Base-by-base conservation (phyloP, 1,140 invertebrate genomes). In the Ceratina calcarata region DNA sequence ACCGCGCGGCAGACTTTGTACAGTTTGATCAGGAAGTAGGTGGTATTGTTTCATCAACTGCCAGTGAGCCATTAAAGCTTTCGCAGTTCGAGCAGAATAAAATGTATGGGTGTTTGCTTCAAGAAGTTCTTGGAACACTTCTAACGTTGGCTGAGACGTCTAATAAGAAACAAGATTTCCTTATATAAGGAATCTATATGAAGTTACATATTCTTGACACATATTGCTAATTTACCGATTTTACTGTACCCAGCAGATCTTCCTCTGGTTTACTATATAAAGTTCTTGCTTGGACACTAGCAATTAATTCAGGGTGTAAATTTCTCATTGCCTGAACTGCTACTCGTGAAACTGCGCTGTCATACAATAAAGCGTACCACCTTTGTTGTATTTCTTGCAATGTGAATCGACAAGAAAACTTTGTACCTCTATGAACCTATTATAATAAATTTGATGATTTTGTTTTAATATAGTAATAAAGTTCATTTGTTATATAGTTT, bases 391-490 rank as follows among this genome's bases (percentile, higher is more conserved):
- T 95, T 91, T 99, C 98, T 91, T 97, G 96, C 16, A 99, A 92
- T 0, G 98, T 98, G 90, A 99, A 99, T 81, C 97, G 96, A 90
- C 98, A 99, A 0, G 98, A 98, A 93, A 99, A 99, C 91, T 99
- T 99, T 4, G 98, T 96, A 27, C 98, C 98, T 82, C 97, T 94
- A 90, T 99, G 97, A 10, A 99, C 98, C 87, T 98, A 15, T 24
- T 18, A 15, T 3, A 80, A 61, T 66, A 32, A 22, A 3, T 45
- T 45, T 7, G 0, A 45, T 10, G 37, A 24, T 69, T 13, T 69
- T 55, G 32, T 69, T 69, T 32, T 32, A n/a, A n/a, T n/a, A n/a
- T n/a, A 55, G n/a, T 69, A n/a, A n/a, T 57, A 27, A 24, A 27
- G 10, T 68, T 53, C 51, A 53, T 70, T 32, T 16, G 15, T 24